These are phyloP conservation scores for Daktulosphaira vitifoliae DNA, from an alignment of 1,140 invertebrate species.

Conservation along the genomic window DNA sequence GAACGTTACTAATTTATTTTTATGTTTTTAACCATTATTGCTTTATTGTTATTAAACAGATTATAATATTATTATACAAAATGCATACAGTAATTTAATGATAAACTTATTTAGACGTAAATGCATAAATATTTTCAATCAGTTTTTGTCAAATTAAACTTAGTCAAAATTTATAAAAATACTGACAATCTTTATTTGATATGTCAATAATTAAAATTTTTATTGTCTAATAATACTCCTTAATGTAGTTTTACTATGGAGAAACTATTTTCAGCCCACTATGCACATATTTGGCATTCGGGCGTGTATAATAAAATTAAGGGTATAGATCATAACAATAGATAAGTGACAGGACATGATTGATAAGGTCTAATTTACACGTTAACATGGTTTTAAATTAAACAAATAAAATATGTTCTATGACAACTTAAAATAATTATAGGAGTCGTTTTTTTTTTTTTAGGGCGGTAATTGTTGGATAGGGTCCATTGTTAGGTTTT, in stretches of 20 bases:
- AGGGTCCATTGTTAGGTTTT: slow-evolving; percentile 4
- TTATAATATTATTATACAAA: no score
- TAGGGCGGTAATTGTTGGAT: not conserved
- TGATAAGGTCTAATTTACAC: slow-evolving; percentile 16
- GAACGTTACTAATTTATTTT: no score
- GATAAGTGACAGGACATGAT: slow-evolving; percentile 6
- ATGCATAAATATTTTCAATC: no score
- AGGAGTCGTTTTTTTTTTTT: not conserved
- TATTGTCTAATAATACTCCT: not conserved
- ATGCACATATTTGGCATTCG: not conserved
- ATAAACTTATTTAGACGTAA: no score
- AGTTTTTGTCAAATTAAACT: not conserved
- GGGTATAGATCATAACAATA: slow-evolving; percentile 9
- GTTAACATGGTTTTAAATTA: not conserved
- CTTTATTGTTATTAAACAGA: no score
- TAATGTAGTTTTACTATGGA: no score
- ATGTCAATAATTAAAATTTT: not conserved
- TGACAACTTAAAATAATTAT: slow-evolving; percentile 14
- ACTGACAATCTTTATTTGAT: not conserved
- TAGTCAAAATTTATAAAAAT: not conserved
- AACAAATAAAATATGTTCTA: not conserved
- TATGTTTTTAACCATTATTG: no score
- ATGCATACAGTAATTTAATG: no score
- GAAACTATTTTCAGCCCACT: not conserved
- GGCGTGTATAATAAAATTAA: not conserved